Conservation (phyloP, 2,888 invertebrate species). For the Drosophila macrospina region DNA sequence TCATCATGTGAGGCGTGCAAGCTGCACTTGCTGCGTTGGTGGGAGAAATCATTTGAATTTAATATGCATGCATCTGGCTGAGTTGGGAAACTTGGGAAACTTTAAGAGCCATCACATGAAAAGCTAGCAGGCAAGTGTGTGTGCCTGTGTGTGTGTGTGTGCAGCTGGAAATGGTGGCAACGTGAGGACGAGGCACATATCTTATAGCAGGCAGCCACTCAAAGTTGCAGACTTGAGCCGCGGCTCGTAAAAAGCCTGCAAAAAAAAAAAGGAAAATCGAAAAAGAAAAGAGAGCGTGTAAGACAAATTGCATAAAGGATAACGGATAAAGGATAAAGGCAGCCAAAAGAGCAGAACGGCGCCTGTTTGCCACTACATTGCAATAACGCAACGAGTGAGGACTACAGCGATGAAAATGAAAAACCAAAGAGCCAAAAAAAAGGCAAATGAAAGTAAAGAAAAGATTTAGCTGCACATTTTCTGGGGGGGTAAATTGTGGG, state of each 20-base stretch:
- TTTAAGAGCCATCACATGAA: constrained; percentile 22
- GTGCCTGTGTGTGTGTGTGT: no score
- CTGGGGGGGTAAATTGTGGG: constrained; percentile 5
- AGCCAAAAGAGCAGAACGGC: constrained; percentile 13
- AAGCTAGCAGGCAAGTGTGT: constrained; percentile 27
- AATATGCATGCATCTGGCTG: constrained; percentile 22
- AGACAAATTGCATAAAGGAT: constrained; percentile 47
- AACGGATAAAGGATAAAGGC: constrained; percentile 30
- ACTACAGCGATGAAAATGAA: constrained; percentile 13
- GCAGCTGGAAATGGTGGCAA: constrained; percentile 27
- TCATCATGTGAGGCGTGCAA: neutral
- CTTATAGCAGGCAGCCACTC: constrained; percentile 41
- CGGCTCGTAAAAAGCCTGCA: constrained; percentile 29
- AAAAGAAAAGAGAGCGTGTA: constrained; percentile 14
- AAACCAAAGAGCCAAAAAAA: constrained; percentile 26
- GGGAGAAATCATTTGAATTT: constrained; percentile 12
- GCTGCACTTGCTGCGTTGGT: neutral
- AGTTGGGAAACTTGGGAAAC: constrained; percentile 6
- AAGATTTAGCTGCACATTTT: constrained; percentile 23
- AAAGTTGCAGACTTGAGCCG: constrained; percentile 19
- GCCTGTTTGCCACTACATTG: constrained; percentile 12
- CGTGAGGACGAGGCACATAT: constrained; percentile 36
- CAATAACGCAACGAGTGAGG: constrained; percentile 1
- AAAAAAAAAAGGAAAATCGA: constrained; percentile 9
- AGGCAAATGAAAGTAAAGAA: neutral